phyloP scores from a whole-genome alignment of 2,113 vertebrate species.

The Trichomycterus rosablanca region DNA sequence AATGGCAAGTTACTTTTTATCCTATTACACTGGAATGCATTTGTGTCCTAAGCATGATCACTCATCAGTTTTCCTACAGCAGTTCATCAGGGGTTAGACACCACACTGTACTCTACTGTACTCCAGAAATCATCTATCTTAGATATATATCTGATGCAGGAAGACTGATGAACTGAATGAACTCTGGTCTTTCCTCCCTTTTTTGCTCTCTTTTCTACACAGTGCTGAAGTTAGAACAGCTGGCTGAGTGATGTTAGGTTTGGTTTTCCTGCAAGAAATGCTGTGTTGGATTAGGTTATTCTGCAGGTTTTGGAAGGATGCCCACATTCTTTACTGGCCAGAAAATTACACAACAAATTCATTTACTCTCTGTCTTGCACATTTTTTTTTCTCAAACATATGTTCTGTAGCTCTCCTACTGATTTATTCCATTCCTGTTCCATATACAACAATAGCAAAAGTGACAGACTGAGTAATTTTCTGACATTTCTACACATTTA shows the following conservation, averaged over 20 bases:
- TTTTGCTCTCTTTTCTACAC: neutral
- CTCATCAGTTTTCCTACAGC: too few relatives aligned
- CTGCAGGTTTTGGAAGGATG: conserved; percentile 56
- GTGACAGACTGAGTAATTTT: too few relatives aligned
- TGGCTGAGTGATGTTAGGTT: conserved; percentile 23
- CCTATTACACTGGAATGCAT: too few relatives aligned
- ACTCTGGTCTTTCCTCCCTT: neutral
- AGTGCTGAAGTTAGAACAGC: conserved; percentile 11
- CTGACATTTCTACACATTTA: too few relatives aligned
- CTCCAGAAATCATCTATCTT: neutral
- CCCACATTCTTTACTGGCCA: conserved; percentile 38
- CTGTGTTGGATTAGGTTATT: conserved; percentile 70
- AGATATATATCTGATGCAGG: neutral
- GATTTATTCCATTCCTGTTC: too few relatives aligned
- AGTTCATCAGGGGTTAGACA: too few relatives aligned
- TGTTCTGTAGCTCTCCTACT: too few relatives aligned
- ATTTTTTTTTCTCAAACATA: neutral
- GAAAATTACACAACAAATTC: conserved; percentile 42
- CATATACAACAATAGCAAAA: too few relatives aligned
- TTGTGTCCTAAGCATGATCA: too few relatives aligned
- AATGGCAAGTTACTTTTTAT: too few relatives aligned
- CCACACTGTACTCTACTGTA: too few relatives aligned
- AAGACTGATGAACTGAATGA: neutral
- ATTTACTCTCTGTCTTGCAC: conserved; percentile 10
- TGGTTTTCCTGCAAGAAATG: conserved; percentile 50